These are phyloP conservation scores for Drosophila vallismaia DNA, from an alignment of 2,888 invertebrate genomes.

Conservation along the genomic window DNA sequence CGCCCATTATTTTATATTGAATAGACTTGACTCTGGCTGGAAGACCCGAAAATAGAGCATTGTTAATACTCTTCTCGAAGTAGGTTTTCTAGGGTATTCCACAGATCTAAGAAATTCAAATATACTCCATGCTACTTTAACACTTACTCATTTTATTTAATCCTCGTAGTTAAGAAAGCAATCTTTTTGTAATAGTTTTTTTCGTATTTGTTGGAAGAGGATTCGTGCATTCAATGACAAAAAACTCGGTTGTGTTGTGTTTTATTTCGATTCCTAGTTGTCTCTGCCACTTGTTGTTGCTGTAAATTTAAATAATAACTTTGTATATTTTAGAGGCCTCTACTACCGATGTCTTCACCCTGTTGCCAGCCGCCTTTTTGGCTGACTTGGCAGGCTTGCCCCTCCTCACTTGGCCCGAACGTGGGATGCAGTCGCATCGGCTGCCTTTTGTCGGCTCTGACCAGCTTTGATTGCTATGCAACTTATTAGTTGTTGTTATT, in stretches of 20 bases:
- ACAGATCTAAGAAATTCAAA: neutral
- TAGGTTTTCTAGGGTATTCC: neutral
- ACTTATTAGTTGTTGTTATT: conserved; percentile 82
- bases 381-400: neutral
- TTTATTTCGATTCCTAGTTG: conserved; percentile 45
- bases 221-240: neutral
- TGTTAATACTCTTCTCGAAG: conserved; percentile 11
- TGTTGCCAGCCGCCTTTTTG: neutral
- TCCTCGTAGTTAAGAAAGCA: too few relatives aligned
- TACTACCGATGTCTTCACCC: conserved; percentile 28
- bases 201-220: neutral
- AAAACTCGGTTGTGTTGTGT: conserved; percentile 11
- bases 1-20: conserved; percentile 75
- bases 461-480: conserved; percentile 70
- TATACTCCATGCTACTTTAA: too few relatives aligned
- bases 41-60: neutral
- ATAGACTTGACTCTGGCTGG: conserved; percentile 42
- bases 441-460: conserved; percentile 69
- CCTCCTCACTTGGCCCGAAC: conserved; percentile 38
- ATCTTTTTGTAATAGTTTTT: too few relatives aligned
- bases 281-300: conserved; percentile 23
- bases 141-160: too few relatives aligned
- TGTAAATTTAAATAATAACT: conserved; percentile 72
- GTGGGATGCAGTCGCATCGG: conserved; percentile 43
- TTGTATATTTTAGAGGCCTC: conserved; percentile 46